A percentile compares a stretch with the other conserved stretches of the same genome.
These are phyloP conservation scores for Bubo bubo DNA, from an alignment of 2,113 vertebrate species.

Conservation along the genomic window DNA sequence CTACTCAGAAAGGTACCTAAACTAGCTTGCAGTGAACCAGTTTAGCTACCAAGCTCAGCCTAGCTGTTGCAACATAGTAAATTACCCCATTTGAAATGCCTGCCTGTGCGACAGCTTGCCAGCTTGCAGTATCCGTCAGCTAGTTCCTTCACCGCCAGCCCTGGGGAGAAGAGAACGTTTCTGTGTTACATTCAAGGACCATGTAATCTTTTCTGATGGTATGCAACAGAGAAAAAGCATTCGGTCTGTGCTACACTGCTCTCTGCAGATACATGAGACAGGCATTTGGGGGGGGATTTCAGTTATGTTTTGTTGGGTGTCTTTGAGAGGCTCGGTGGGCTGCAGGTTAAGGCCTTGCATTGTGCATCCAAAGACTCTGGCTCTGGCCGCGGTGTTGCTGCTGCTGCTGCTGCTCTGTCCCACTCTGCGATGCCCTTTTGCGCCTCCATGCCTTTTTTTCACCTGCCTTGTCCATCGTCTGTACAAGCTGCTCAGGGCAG, in stretches of 20 bases:
- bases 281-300: not conserved
- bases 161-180: rapidly evolving
- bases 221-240: not conserved
- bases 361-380: no score
- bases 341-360: rapidly evolving
- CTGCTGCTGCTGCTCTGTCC: rapidly evolving
- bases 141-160: not conserved
- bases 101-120: not conserved
- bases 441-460: not conserved
- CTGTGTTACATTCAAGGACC: rapidly evolving
- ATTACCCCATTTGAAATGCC: not conserved
- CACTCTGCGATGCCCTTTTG: not conserved
- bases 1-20: not conserved
- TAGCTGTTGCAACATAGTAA: not conserved
- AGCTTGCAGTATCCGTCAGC: rapidly evolving
- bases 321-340: not conserved
- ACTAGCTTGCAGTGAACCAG: not conserved
- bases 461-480: not conserved
- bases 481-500: not conserved
- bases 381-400: not conserved
- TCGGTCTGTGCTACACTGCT: not conserved
- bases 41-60: not conserved
- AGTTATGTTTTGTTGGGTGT: not conserved
- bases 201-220: not conserved
- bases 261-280: rapidly evolving